Percentiles rank a stretch among this genome's conserved stretches.
Conservation (phyloP, 2,113 vertebrate species). For the Hoplias malabaricus region DNA sequence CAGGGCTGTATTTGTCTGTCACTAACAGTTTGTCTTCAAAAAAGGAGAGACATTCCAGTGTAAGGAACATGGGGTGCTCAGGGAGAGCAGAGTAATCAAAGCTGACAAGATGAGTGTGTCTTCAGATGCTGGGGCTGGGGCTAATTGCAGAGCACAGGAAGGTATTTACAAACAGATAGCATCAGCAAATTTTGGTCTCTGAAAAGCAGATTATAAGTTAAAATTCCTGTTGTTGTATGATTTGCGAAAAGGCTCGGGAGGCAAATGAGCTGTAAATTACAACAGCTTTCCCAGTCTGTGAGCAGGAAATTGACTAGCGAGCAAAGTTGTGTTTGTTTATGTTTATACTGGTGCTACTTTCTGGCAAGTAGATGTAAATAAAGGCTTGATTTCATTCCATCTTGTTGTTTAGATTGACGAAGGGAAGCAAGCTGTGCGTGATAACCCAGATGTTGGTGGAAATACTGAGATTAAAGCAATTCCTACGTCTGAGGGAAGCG, state of each 20-base stretch:
- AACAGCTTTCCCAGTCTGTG: neutral
- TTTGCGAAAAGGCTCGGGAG: neutral
- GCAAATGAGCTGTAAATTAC: neutral
- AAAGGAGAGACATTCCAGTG: neutral
- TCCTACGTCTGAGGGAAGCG: neutral
- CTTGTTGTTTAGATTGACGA: conserved; percentile 32
- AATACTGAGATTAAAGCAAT: conserved; percentile 32
- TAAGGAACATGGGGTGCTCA: neutral
- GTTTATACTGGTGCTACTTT: conserved; percentile 1
- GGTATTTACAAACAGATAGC: neutral
- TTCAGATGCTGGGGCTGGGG: neutral
- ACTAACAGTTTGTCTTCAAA: neutral
- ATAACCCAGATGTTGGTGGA: conserved; percentile 48
- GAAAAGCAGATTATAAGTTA: neutral
- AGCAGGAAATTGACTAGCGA: conserved; percentile 20
- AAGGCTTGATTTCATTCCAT: conserved; percentile 15
- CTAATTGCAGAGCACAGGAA: neutral
- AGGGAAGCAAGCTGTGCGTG: conserved; percentile 28
- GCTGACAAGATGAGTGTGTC: conserved; percentile 10
- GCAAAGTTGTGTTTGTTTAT: neutral
- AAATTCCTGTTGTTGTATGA: neutral
- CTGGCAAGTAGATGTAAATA: conserved; percentile 14
- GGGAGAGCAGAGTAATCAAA: neutral
- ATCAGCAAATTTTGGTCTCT: neutral
- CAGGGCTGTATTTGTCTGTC: conserved; percentile 2